Percentiles rank a stretch among this genome's conserved stretches.
Evolutionary conservation across 1,140 invertebrate genomes (phyloP).

Genomic region (Caenorhabditis inopinata): DNA sequence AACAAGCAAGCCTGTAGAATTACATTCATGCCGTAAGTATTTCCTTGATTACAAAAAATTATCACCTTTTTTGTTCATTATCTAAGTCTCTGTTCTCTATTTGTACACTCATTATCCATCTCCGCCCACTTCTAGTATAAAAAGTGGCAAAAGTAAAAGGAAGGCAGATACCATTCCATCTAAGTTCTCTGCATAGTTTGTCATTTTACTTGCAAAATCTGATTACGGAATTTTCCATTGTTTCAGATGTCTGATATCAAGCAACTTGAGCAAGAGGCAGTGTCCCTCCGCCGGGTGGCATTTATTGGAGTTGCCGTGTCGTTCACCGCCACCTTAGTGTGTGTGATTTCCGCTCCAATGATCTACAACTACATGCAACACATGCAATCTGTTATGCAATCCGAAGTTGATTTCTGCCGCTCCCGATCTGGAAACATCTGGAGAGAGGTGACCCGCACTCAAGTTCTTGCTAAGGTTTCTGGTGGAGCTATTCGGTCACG

Average conservation of each 20-base stretch:
- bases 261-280: slow-evolving; percentile 39
- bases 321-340: slow-evolving; percentile 62
- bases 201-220: not conserved
- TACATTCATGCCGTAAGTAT: slow-evolving; percentile 27
- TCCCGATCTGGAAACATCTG: slow-evolving; percentile 59
- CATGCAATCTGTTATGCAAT: slow-evolving; percentile 61
- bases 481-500: slow-evolving; percentile 34
- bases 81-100: not conserved
- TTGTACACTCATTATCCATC: slow-evolving; percentile 32
- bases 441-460: slow-evolving; percentile 57
- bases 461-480: slow-evolving; percentile 47
- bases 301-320: slow-evolving; percentile 49
- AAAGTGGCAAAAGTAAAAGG: not conserved
- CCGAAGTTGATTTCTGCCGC: slow-evolving; percentile 62
- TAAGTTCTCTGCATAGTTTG: too few relatives aligned
- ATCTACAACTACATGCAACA: slow-evolving; percentile 65
- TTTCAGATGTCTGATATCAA: slow-evolving; percentile 41
- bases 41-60: slow-evolving; percentile 26
- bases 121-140: slow-evolving; percentile 26
- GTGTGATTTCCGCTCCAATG: slow-evolving; percentile 65
- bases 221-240: not conserved
- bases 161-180: not conserved
- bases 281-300: slow-evolving; percentile 41
- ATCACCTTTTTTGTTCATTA: slow-evolving; percentile 15
- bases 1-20: not conserved